phyloP scores from a whole-genome alignment of 2,113 vertebrate genomes.

The Propithecus coquereli region DNA sequence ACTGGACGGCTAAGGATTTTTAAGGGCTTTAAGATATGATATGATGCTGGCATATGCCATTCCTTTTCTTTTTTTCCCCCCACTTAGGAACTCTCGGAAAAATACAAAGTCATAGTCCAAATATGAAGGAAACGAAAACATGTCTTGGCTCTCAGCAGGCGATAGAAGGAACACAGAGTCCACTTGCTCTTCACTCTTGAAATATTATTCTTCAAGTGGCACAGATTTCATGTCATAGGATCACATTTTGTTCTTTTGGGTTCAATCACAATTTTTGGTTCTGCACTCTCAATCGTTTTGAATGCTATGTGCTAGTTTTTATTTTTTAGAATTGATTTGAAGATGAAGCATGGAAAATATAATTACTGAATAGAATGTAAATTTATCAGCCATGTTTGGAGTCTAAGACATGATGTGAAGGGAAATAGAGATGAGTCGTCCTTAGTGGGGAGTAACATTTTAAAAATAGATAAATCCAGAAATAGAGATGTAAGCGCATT shows the following conservation, averaged over 20 bases:
- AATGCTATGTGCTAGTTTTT: neutral
- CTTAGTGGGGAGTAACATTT: neutral
- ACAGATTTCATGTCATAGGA: neutral
- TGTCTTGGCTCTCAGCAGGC: neutral
- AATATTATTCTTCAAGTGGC: neutral
- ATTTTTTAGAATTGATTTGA: conserved; percentile 9
- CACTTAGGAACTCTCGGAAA: neutral
- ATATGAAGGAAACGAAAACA: neutral
- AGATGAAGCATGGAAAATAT: neutral
- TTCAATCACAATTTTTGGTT: neutral
- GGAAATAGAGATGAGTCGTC: neutral
- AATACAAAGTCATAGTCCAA: neutral
- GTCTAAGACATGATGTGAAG: neutral
- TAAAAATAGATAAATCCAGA: neutral
- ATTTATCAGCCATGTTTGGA: neutral
- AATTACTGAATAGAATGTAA: neutral
- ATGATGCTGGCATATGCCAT: neutral
- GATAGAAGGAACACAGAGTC: neutral
- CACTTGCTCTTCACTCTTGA: neutral
- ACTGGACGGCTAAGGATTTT: neutral
- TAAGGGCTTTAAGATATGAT: neutral
- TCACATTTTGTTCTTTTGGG: neutral
- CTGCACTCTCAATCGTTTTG: neutral
- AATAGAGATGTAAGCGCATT: neutral
- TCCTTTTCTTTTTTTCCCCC: neutral